These are phyloP conservation scores for Crepidodera aurea DNA, from an alignment of 2,888 invertebrate genomes.

Conservation along the genomic window DNA sequence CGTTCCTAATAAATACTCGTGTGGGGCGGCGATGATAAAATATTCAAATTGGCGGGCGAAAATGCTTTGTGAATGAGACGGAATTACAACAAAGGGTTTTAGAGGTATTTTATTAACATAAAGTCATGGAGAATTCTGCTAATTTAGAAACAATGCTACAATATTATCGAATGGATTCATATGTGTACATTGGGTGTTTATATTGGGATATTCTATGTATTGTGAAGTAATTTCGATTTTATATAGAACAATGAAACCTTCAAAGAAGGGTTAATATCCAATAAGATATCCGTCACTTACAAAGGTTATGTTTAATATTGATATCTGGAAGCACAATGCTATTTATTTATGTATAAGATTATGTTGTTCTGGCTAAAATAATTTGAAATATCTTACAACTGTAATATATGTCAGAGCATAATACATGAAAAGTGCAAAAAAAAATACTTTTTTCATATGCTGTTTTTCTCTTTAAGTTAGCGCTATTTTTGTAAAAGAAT, in stretches of 20 bases:
- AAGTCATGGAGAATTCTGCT: constrained; percentile 7
- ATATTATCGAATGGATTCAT: constrained; percentile 12
- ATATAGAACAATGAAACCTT: neutral
- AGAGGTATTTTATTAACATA: constrained; percentile 16
- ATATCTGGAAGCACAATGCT: no score
- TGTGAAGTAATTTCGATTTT: neutral
- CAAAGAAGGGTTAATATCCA: constrained; percentile 2
- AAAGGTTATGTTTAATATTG: neutral
- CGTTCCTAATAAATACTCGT: no score
- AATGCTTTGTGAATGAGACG: constrained; percentile 16
- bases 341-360: neutral
- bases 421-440: no score
- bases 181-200: neutral
- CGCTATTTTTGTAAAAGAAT: no score
- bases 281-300: neutral
- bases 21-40: constrained; percentile 15
- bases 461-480: no score
- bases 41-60: constrained; percentile 28
- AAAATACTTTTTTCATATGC: no score
- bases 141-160: constrained; percentile 20
- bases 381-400: no score
- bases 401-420: no score
- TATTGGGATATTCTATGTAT: neutral
- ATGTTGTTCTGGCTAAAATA: no score
- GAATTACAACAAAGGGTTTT: constrained; percentile 14